A percentile compares a stretch with the other conserved stretches of the same genome.
These are phyloP conservation scores for Chrysolina oricalcia DNA, from an alignment of 2,888 invertebrate species.

Conservation along the genomic window DNA sequence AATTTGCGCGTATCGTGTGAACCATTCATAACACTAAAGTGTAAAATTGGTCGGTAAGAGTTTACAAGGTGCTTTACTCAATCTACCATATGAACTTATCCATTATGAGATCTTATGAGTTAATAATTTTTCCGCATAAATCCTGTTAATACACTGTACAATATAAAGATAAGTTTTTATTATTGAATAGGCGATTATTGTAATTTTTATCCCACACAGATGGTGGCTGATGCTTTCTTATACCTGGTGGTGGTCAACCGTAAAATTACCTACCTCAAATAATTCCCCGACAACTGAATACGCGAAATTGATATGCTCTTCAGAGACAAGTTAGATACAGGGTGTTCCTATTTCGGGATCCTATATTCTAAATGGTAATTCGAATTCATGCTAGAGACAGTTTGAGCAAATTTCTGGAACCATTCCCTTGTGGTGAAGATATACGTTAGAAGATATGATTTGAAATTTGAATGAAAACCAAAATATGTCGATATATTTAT, in stretches of 20 bases:
- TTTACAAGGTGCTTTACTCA: conserved; percentile 55
- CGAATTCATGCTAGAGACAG: background rate
- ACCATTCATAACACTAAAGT: conserved; percentile 47
- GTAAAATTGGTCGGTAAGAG: conserved; percentile 54
- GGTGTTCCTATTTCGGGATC: background rate
- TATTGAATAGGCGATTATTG: conserved; percentile 15
- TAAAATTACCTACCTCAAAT: conserved; percentile 1
- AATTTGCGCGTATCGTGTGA: conserved; percentile 44
- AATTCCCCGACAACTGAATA: background rate
- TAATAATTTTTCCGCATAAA: conserved; percentile 47
- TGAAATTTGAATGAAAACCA: too few relatives aligned
- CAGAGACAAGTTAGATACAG: background rate
- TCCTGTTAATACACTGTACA: conserved; percentile 42
- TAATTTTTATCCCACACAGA: conserved; percentile 24
- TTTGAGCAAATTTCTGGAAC: too few relatives aligned
- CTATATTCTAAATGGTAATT: background rate
- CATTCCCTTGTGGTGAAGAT: too few relatives aligned
- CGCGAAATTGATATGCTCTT: background rate
- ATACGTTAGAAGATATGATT: too few relatives aligned
- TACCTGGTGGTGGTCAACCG: conserved; percentile 17
- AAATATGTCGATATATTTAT: too few relatives aligned
- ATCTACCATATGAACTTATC: conserved; percentile 54
- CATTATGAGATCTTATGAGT: conserved; percentile 49
- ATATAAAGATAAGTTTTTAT: conserved; percentile 9
- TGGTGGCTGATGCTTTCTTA: conserved; percentile 7